phyloP scores from a whole-genome alignment of 2,797 vertebrate genomes.

The Phrynocephalus vlangalii region DNA sequence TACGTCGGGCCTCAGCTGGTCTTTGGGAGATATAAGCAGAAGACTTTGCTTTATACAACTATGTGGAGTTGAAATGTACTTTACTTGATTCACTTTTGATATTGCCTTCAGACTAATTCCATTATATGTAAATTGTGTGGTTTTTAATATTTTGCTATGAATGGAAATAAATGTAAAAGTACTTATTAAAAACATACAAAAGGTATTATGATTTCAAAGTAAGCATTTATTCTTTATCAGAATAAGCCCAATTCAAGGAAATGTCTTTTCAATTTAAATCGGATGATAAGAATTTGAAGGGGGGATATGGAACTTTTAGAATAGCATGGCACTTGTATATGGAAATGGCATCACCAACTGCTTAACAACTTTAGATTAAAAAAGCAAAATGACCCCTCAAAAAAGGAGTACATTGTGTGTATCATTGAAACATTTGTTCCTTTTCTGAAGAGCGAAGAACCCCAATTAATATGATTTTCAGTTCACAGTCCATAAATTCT shows the following conservation, averaged over 20 bases:
- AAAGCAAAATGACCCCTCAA: slow-evolving; percentile 67
- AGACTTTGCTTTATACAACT: too few species aligned
- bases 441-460: slow-evolving; percentile 58
- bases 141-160: neutral
- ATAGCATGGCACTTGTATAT: slow-evolving; percentile 45
- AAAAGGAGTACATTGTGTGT: slow-evolving; percentile 66
- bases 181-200: neutral
- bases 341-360: slow-evolving; percentile 54
- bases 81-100: neutral
- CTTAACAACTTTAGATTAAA: slow-evolving; percentile 63
- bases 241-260: slow-evolving; percentile 46
- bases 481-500: slow-evolving; percentile 83
- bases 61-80: neutral
- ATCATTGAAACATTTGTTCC: slow-evolving; percentile 68
- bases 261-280: slow-evolving; percentile 53
- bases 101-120: neutral
- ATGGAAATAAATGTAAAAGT: neutral
- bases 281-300: slow-evolving; percentile 63
- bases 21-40: too few species aligned
- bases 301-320: slow-evolving; percentile 65
- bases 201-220: slow-evolving; percentile 20
- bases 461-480: slow-evolving; percentile 69
- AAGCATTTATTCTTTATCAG: slow-evolving; percentile 48
- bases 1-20: too few species aligned
- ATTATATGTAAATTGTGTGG: neutral